Evolutionary conservation across 35 echinoderm and acorn worm genomes (phyloP).

Genomic region (Chiridota heheva): DNA sequence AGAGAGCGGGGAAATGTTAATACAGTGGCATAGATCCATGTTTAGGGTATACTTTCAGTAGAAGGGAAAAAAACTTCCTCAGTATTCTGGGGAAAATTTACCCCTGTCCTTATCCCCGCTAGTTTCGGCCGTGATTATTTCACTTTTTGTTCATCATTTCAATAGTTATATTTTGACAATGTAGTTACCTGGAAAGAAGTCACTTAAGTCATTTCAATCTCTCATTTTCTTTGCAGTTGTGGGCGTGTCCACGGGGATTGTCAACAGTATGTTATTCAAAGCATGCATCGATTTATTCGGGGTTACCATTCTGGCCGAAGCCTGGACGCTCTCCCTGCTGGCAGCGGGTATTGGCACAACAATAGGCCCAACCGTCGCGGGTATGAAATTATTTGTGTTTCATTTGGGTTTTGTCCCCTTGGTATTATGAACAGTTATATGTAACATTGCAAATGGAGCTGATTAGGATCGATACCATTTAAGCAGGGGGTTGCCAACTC

Average conservation of each 20-base stretch:
- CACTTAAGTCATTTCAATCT: conserved; percentile 2
- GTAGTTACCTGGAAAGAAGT: too few species aligned
- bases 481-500: too few species aligned
- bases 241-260: conserved; percentile 69
- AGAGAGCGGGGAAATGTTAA: too few species aligned
- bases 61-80: too few species aligned
- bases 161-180: too few species aligned
- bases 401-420: background rate
- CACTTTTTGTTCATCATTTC: too few species aligned
- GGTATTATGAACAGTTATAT: background rate
- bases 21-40: too few species aligned
- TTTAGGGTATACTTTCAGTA: too few species aligned
- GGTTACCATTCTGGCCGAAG: conserved; percentile 80
- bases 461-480: background rate
- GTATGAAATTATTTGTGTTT: conserved; percentile 25
- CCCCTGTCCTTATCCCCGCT: too few species aligned
- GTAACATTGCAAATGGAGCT: background rate
- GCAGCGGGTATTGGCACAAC: conserved; percentile 86
- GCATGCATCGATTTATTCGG: conserved; percentile 91
- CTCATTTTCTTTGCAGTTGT: conserved; percentile 61
- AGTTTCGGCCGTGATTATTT: background rate
- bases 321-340: conserved; percentile 87
- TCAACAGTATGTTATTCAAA: conserved; percentile 96
- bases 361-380: conserved; percentile 88
- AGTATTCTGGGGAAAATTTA: too few species aligned